A percentile compares a stretch with the other conserved stretches of the same genome.
These are phyloP conservation scores for Neolamprologus devosi DNA, from an alignment of 2,113 vertebrate species.

Conservation along the genomic window DNA sequence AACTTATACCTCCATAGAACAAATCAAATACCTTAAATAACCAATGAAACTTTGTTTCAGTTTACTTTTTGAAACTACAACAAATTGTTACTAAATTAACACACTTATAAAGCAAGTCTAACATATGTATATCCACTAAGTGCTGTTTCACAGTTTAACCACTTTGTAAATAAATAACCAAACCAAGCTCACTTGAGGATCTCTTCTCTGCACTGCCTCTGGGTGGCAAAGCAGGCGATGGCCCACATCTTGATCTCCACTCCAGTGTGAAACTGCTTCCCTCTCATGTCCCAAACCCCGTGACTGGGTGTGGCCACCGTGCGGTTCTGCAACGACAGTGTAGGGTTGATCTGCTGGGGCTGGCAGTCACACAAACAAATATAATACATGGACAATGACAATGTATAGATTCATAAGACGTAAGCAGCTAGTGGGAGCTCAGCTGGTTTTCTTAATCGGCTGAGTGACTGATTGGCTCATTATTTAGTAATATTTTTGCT, in stretches of 20 bases:
- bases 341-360: conserved; percentile 54
- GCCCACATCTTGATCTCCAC: conserved; percentile 91
- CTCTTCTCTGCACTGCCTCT: conserved; percentile 92
- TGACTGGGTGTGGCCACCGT: conserved; percentile 94
- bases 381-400: not conserved
- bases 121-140: not conserved
- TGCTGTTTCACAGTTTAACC: not conserved
- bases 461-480: not conserved
- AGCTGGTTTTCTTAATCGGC: not conserved
- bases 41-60: not conserved
- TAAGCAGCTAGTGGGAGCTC: not conserved
- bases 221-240: conserved; percentile 69
- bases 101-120: not conserved
- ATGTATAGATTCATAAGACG: not conserved
- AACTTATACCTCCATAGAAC: not conserved
- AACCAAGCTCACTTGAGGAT: conserved; percentile 80
- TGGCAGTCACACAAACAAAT: conserved; percentile 1
- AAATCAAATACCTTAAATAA: not conserved
- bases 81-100: not conserved
- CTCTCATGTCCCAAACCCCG: conserved; percentile 98
- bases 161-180: not conserved
- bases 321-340: conserved; percentile 79
- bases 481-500: not conserved
- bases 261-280: conserved; percentile 95
- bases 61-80: not conserved